Percentiles rank a stretch among this genome's conserved stretches.
Evolutionary conservation across 2,113 vertebrate species (phyloP).

Genomic region (Andinoacara biseriatus): DNA sequence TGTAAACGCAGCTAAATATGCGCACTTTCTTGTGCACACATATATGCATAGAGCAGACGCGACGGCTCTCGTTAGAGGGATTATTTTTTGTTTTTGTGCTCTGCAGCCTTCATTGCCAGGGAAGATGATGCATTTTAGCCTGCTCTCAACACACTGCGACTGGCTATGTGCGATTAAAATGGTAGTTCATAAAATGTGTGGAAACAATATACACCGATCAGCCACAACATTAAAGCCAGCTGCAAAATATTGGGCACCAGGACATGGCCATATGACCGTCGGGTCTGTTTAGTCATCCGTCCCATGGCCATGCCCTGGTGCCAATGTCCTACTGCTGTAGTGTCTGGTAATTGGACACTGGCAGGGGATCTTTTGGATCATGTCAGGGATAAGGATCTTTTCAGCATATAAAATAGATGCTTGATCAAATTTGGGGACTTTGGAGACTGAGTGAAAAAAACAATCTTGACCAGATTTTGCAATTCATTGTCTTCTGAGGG

Average conservation of each 20-base stretch:
- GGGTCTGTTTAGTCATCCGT: background rate
- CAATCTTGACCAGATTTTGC: background rate
- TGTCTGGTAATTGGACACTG: background rate
- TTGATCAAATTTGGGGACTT: background rate
- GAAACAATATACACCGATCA: background rate
- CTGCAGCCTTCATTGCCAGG: constrained; percentile 17
- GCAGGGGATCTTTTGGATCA: too few relatives aligned
- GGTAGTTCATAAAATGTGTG: background rate
- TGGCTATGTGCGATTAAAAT: background rate
- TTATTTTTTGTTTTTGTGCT: background rate
- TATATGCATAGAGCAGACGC: constrained; percentile 30
- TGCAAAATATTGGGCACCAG: background rate
- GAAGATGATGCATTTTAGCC: background rate
- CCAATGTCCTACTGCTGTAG: too few relatives aligned
- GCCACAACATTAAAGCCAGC: background rate
- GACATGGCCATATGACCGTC: background rate
- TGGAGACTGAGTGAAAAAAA: background rate
- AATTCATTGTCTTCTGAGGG: background rate
- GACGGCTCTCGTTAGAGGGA: constrained; percentile 1
- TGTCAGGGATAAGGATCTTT: background rate
- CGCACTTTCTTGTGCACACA: constrained; percentile 24
- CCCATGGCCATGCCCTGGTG: too few relatives aligned
- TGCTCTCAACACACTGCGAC: background rate
- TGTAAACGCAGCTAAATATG: constrained; percentile 62
- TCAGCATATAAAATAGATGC: background rate